Evolutionary conservation across 2,113 vertebrate species (phyloP).

Genomic region (Puma concolor): DNA sequence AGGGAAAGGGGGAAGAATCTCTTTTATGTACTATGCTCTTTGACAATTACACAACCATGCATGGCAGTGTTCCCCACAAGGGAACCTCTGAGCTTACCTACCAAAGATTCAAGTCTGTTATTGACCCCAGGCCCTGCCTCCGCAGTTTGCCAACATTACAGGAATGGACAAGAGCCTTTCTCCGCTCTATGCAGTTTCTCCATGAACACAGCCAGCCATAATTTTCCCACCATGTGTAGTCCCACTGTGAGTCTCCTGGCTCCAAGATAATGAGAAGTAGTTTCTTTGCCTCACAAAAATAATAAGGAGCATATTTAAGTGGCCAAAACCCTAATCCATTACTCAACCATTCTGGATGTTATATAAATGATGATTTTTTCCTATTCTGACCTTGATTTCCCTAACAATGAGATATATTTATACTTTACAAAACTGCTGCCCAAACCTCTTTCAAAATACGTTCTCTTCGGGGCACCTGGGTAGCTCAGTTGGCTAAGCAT

Average conservation of each 20-base stretch:
- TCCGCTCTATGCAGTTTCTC: background rate
- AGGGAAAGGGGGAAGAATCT: background rate
- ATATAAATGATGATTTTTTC: background rate
- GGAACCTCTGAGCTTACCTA: background rate
- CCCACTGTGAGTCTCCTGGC: background rate
- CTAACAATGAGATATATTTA: background rate
- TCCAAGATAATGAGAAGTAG: background rate
- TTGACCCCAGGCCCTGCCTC: background rate
- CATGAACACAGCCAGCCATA: background rate
- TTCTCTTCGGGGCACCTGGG: background rate
- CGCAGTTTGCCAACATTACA: background rate
- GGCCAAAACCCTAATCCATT: background rate
- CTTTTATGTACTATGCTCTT: background rate
- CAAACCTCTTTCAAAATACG: background rate
- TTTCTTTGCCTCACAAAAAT: background rate
- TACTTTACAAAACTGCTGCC: constrained; percentile 2
- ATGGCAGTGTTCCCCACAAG: background rate
- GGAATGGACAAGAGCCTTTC: background rate
- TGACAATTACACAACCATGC: background rate
- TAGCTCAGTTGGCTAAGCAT: too few relatives aligned
- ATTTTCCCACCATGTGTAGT: background rate
- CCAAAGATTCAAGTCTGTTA: background rate
- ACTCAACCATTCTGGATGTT: background rate
- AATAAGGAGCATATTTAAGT: background rate
- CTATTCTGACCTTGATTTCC: constrained; percentile 17